These are phyloP conservation scores for Epicampocera succincta DNA, from an alignment of 2,888 invertebrate genomes.

Conservation along the genomic window DNA sequence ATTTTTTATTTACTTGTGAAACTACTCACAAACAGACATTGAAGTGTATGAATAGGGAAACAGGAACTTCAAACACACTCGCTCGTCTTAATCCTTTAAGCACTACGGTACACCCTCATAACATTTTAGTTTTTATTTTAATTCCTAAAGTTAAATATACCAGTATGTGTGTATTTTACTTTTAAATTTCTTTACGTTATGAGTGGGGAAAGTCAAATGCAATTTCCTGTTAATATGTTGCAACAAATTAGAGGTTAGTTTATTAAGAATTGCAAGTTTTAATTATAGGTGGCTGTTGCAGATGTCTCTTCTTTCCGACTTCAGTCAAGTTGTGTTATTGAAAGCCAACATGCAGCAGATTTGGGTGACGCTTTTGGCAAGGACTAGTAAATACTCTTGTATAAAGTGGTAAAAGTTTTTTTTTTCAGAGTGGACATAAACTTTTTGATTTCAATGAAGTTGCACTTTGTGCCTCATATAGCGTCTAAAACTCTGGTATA, in stretches of 20 bases:
- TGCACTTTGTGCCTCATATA: no score
- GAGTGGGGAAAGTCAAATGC: constrained; percentile 39
- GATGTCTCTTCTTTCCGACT: no score
- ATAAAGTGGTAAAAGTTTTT: no score
- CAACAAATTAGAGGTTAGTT: constrained; percentile 32
- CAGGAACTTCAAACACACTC: not conserved
- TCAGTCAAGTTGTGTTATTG: no score
- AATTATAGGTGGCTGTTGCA: no score
- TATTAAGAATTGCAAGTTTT: not conserved
- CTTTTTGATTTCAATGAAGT: no score
- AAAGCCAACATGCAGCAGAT: no score
- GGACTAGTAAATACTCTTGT: no score
- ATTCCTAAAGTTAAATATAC: not conserved
- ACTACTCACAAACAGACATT: constrained; percentile 20
- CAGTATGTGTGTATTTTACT: not conserved
- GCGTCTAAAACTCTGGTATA: no score
- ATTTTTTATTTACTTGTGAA: constrained; percentile 51
- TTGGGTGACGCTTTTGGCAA: no score
- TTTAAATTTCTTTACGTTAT: not conserved
- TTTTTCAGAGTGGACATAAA: no score
- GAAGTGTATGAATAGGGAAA: not conserved
- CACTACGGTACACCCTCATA: constrained; percentile 35
- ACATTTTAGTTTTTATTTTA: not conserved
- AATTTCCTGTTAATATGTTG: constrained; percentile 41
- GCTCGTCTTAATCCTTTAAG: constrained; percentile 30